Evolutionary conservation across 2,113 vertebrate genomes (phyloP).

Genomic region (Seriola rivoliana): DNA sequence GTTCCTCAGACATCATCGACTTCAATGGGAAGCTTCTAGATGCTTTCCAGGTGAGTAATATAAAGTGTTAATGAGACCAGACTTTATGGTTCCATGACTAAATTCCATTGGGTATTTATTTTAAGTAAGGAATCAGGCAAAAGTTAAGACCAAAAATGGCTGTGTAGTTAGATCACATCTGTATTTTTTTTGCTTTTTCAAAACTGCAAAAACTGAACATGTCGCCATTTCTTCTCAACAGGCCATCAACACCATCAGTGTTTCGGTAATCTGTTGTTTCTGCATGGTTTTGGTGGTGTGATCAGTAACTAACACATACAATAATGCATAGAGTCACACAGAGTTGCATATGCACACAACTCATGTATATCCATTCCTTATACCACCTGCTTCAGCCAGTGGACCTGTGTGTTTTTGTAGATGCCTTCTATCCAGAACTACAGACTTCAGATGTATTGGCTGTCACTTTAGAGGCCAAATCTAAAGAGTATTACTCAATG

Average conservation of each 20-base stretch:
- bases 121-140: conserved; percentile 8
- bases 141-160: conserved; percentile 8
- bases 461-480: conserved; percentile 45
- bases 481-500: conserved; percentile 37
- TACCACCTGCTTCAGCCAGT: conserved; percentile 38
- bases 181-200: background rate
- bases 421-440: conserved; percentile 1
- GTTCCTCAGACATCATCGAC: conserved; percentile 91
- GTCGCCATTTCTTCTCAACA: conserved; percentile 72
- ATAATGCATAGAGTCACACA: conserved; percentile 19
- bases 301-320: conserved; percentile 62
- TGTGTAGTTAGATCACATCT: background rate
- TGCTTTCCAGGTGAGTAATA: conserved; percentile 88
- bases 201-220: conserved; percentile 46
- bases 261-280: conserved; percentile 81
- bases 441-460: conserved; percentile 50
- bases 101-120: background rate
- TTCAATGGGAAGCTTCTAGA: conserved; percentile 93
- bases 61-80: background rate
- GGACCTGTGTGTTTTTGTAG: conserved; percentile 34
- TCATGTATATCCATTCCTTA: conserved; percentile 17
- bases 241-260: conserved; percentile 86
- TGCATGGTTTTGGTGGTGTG: conserved; percentile 77
- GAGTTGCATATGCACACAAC: conserved; percentile 22
- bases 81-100: conserved; percentile 8